These are phyloP conservation scores for Azemiops feae DNA, from an alignment of 2,113 vertebrate species.

Conservation along the genomic window DNA sequence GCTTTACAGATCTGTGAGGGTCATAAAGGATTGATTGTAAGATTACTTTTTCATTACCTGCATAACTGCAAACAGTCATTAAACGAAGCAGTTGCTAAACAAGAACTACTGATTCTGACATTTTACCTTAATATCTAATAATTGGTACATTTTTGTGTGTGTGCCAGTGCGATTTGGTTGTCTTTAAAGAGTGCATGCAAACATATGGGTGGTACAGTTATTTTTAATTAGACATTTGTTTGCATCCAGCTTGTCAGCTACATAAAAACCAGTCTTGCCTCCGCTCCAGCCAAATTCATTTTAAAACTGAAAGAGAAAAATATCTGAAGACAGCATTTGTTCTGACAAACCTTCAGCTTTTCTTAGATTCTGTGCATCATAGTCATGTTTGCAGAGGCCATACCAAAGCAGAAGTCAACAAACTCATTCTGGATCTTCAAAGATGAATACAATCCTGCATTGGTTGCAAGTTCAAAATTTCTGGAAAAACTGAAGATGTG, in stretches of 20 bases:
- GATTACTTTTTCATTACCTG: background rate
- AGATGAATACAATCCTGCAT: background rate
- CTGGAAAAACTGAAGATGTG: background rate
- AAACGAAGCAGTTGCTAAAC: background rate
- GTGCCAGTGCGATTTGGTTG: background rate
- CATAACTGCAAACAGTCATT: background rate
- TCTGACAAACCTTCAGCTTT: background rate
- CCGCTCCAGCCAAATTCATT: background rate
- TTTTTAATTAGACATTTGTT: constrained; percentile 3
- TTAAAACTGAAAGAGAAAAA: background rate
- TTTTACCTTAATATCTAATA: background rate
- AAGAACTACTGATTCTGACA: background rate
- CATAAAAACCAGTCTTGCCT: background rate
- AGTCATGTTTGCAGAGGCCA: background rate
- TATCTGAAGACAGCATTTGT: background rate
- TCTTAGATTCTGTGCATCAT: background rate
- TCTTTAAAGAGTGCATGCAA: background rate
- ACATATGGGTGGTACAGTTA: background rate
- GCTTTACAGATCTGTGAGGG: background rate
- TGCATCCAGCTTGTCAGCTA: background rate
- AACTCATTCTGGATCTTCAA: background rate
- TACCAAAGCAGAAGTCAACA: background rate
- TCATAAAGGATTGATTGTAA: background rate
- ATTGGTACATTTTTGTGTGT: background rate
- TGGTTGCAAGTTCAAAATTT: background rate